These are phyloP conservation scores for Myodes glareolus DNA, from an alignment of 2,113 vertebrate genomes.

Conservation along the genomic window DNA sequence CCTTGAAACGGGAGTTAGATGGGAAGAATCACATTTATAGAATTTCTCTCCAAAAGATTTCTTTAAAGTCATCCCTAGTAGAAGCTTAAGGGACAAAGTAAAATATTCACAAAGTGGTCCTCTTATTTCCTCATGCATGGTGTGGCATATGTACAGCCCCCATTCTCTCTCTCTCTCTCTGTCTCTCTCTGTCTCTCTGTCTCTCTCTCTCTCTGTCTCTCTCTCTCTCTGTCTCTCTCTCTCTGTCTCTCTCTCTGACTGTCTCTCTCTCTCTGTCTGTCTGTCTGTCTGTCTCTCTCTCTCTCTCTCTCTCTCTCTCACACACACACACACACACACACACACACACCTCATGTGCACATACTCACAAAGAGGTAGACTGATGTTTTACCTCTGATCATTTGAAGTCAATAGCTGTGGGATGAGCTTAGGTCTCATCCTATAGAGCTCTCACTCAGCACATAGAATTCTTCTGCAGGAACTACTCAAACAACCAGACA, in stretches of 20 bases:
- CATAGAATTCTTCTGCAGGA: background rate
- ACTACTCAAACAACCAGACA: background rate
- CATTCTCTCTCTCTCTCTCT: background rate
- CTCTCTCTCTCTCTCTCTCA: too few relatives aligned
- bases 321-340: background rate
- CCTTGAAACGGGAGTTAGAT: background rate
- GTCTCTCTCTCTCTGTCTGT: too few relatives aligned
- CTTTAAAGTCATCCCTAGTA: background rate
- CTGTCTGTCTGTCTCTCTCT: too few relatives aligned
- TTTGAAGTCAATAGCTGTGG: background rate
- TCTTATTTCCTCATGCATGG: background rate
- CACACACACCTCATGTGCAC: too few relatives aligned
- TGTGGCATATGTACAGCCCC: background rate
- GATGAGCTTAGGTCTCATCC: background rate
- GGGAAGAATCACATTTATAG: background rate
- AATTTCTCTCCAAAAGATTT: background rate
- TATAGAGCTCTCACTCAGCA: background rate
- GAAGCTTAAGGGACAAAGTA: background rate
- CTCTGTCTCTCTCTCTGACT: too few relatives aligned
- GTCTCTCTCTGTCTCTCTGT: too few relatives aligned
- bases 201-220: too few relatives aligned
- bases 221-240: too few relatives aligned
- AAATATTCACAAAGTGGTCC: background rate
- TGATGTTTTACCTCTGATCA: background rate
- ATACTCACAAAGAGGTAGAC: background rate